Evolutionary conservation across 2,888 invertebrate species (phyloP), one percentile per base, ranked within the genome.

Genomic region (Stenotaenia linearis): DNA sequence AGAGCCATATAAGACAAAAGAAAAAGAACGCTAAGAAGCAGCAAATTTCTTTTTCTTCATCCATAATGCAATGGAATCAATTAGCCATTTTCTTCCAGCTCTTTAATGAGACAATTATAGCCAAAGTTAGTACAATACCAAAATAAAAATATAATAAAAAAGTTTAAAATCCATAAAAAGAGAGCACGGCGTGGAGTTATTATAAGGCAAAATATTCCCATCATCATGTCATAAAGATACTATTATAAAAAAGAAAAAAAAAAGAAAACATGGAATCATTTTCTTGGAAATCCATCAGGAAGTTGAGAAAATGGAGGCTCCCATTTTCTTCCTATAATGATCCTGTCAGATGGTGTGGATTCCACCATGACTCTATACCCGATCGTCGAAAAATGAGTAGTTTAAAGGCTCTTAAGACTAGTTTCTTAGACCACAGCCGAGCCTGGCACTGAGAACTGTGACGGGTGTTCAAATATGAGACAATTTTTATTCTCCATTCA

Each of bases 21-120:
- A 32, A 32, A 9, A 75, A 4, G 28, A 74, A 74, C 7, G 28
- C 3, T 35, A 75, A 32, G 75, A 75, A 75, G 32, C 37, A 10
- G 30, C 12, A 28, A 35, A 35, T 32, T 75, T 75, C 37, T 75
- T 50, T 50, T 50, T 75, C 32, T 75, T 75, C 75, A 32, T 75
- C 37, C 69, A 69, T 69, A 69, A 69, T 69, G 69, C 69, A 69
- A 82, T 83, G 81, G 80, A 82, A 81, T 75, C 40, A 56, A 79
- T 80, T 80, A 40, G 56, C 69, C 69, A 69, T 69, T 69, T 69
- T 69, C 69, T 69, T 69, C 25, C 28, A 69, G 25, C 69, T 28
- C 28, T 69, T 69, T 69, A 69, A 69, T 69, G 69, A 69, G 69
- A 69, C 69, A 15, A 69, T 69, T 69, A 69, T 69, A 28, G 69